phyloP scores from a whole-genome alignment of 1,140 invertebrate genomes.

The Zaprionus nigranus region DNA sequence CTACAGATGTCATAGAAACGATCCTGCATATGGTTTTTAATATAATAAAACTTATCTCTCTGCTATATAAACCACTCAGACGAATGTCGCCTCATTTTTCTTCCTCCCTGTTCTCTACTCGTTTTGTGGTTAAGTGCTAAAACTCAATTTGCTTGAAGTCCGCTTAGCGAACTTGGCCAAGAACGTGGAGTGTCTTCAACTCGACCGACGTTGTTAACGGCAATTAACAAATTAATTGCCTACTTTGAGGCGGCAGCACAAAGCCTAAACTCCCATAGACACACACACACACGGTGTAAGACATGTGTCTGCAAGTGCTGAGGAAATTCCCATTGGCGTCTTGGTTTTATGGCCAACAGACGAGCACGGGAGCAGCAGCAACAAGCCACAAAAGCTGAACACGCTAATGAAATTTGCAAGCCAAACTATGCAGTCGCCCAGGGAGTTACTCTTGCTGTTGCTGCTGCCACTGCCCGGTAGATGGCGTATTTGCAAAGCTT shows the following conservation, averaged over 20 bases:
- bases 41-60: no score
- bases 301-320: constrained; percentile 15
- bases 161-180: constrained; percentile 17
- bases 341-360: constrained; percentile 66
- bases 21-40: no score
- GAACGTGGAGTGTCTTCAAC: constrained; percentile 63
- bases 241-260: constrained; percentile 65
- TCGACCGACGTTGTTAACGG: constrained; percentile 67
- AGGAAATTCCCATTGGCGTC: constrained; percentile 69
- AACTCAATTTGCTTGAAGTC: constrained; percentile 58
- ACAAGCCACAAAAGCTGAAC: constrained; percentile 57
- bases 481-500: constrained; percentile 75
- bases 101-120: neutral
- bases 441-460: constrained; percentile 41
- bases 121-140: no score
- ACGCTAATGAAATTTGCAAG: constrained; percentile 69
- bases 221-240: constrained; percentile 80
- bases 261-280: constrained; percentile 39
- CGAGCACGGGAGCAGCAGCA: constrained; percentile 2
- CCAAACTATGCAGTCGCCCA: constrained; percentile 26
- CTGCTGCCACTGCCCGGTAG: constrained; percentile 44
- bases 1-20: no score
- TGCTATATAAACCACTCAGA: no score
- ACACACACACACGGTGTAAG: neutral
- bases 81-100: no score